Evolutionary conservation across 2,888 invertebrate genomes (phyloP), one percentile per base, ranked within the genome.

Genomic region (Cephonodes hylas): DNA sequence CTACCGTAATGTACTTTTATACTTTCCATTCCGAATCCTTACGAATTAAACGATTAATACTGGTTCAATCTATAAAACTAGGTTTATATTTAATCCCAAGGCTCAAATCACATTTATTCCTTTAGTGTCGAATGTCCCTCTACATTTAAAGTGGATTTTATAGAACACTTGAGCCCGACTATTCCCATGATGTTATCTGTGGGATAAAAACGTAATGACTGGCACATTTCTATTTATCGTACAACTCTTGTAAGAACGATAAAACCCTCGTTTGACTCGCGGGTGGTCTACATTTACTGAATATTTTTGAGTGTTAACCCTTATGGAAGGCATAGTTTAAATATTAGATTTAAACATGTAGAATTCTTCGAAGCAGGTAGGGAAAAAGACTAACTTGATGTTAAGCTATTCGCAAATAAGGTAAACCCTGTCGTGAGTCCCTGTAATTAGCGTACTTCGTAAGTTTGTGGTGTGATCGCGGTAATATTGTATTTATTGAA

Each of bases 181-280:
- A 18, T 57, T 58, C 58, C 25, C 56, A 63, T 66, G 63, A 63
- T 67, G 67, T 70, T 74, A 74, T 72, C 72, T 61, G 63, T 60
- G 66, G 63, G 64, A 65, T 64, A 62, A 66, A 71, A 66, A 64
- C 67, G 68, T 63, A 69, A 70, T 64, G 69, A 61, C 71, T 67
- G 61, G 65, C 64, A 69, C 68, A 66, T 68, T 66, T 69, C 71
- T 76, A 71, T 72, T 72, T 75, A 73, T 72, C 67, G 72, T 72
- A 69, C 68, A 71, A 61, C 73, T 66, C 72, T 72, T 69, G 67
- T 71, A 58, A 46, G 42, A 60, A 44, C 62, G 59, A 64, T 64
- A 62, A 62, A 60, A 58, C 22, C 27, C 38, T 53, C 59, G 42
- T 61, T 18, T 45, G 45, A 31, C 44, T 20, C 48, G 70, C 67